A percentile compares a stretch with the other conserved stretches of the same genome.
Conservation (phyloP, 2,113 vertebrate species). For the Eira barbara region DNA sequence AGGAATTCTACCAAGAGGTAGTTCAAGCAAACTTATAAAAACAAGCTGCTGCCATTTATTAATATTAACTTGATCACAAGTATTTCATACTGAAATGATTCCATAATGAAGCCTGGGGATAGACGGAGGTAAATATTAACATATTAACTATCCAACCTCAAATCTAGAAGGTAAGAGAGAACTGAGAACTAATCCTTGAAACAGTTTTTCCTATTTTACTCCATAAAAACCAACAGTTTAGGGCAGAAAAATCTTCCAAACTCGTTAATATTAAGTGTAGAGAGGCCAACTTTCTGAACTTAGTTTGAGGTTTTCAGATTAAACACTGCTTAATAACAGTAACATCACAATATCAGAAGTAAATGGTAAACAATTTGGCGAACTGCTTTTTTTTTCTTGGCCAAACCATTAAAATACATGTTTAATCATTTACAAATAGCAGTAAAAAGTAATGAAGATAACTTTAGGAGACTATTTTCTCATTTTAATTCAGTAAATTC, state of each 20-base stretch:
- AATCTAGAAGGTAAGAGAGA: neutral
- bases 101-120: neutral
- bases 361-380: neutral
- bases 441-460: neutral
- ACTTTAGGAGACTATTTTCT: neutral
- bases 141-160: neutral
- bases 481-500: neutral
- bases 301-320: conserved; percentile 7
- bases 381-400: neutral
- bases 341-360: neutral
- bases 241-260: neutral
- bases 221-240: neutral
- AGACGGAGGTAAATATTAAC: neutral
- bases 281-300: neutral
- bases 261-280: neutral
- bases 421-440: neutral
- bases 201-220: neutral
- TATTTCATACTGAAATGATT: conserved; percentile 21
- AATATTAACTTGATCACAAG: neutral
- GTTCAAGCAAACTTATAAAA: neutral
- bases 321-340: neutral
- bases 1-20: neutral
- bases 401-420: neutral
- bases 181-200: neutral
- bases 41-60: neutral